Base-by-base conservation (phyloP, 1,140 invertebrate genomes). In the Trichonephila clavipes region DNA sequence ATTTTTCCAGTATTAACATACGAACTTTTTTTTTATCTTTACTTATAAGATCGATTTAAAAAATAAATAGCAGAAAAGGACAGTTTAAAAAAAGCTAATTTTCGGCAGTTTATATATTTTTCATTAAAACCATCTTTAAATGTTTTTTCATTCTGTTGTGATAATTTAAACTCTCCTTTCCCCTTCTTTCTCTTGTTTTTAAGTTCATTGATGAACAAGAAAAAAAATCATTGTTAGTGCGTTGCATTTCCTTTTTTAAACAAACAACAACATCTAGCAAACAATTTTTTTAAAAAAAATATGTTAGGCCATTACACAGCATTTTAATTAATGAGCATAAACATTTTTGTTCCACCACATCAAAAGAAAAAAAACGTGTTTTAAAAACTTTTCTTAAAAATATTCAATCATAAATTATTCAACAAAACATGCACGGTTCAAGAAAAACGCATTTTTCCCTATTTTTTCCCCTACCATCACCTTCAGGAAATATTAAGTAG, bases 281-380 rank as follows among this genome's bases (percentile, higher is more conserved):
- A 24, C n/a, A 69, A 24, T 5, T n/a, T 69, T 69, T 24, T 24
- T 64, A 19, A 7, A 7, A 69, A 69, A 69, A 69, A 5, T 8
- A n/a, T 69, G 6, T 19, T 69, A 28, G n/a, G 66, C 66, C n/a
- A 69, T 69, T 69, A 69, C 10, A 24, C 66, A n/a, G 8, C n/a
- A 69, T 69, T 69, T 69, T 24, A 69, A 69, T 24, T 69, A 69
- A 69, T 69, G 66, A 69, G 66, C 62, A 7, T 69, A 69, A 69
- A 69, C n/a, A 24, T 24, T 69, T 69, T 69, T 69, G 66, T n/a
- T n/a, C n/a, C 5, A n/a, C n/a, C 6, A 69, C 66, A 8, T 24
- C 7, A 6, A 12, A 69, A 51, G 10, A 51, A 51, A 51, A 51
- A 51, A 69, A 69, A 69, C 21, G 5, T 3, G 6, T 24, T 24